Base-by-base conservation (phyloP, 2,888 invertebrate genomes). In the Cheilosia scutellata region DNA sequence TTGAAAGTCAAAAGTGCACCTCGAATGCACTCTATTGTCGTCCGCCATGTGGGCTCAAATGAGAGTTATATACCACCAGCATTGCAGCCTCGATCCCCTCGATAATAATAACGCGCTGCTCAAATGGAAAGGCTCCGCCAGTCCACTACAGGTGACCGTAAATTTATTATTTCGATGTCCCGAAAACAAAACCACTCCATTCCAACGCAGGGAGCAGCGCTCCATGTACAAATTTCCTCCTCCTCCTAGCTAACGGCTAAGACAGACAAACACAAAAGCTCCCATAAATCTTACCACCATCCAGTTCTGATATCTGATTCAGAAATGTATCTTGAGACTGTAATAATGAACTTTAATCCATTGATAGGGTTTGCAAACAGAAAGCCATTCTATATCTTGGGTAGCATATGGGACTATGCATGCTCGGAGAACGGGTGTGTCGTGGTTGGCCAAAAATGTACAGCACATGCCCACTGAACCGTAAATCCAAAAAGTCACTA, bases 1-100 rank as follows among this genome's bases (percentile, higher is more conserved):
- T 84, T 71, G 75, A 84, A 80, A 84, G 71, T 84, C 84, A 84
- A 76, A 84, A 79, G 79, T 84, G 74, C 78, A 71, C 70, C 77
- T 82, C 16, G 25, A 62, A 40, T 78, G 74, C 49, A 55, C 75
- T 70, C 79, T 70, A 84, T 83, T 74, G 78, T 79, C 62, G 40
- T 20, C 20, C 20, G 65, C 66, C 31, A 53, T 37, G 33, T 51
- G 62, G 37, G 7, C 51, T 58, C 74, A 60, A 65, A 58, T 80
- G 49, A 70, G 65, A 80, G 80, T 80, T 84, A 20, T 20, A 20
- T 20, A 63, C 82, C 86, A 71, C 71, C 72, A 66, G 60, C 65
- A 71, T 66, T 40, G 84, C 71, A 84, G 71, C 75, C 75, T 80
- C 84, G 80, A 71, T 83, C 51, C 70, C 51, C 79, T 66, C 60